A percentile compares a stretch with the other conserved stretches of the same genome.
phyloP scores from a whole-genome alignment of 2,888 invertebrate species.

The Diplazon laetatorius region DNA sequence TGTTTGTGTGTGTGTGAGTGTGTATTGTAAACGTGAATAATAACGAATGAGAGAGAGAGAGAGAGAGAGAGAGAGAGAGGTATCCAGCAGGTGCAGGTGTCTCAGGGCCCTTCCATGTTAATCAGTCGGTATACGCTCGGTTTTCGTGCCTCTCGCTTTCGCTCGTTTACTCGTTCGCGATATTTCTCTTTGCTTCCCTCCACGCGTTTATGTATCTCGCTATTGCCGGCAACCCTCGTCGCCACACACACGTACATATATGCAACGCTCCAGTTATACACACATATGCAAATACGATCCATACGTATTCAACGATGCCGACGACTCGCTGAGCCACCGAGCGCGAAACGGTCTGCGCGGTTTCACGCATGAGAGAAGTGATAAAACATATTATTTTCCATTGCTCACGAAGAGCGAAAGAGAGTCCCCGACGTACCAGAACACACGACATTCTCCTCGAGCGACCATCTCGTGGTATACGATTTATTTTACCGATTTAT shows the following conservation, averaged over 20 bases:
- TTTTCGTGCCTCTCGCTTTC: constrained; percentile 67
- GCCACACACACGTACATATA: constrained; percentile 53
- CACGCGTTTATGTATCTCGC: constrained; percentile 5
- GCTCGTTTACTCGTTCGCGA: constrained; percentile 66
- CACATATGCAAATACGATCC: constrained; percentile 70
- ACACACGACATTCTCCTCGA: constrained; percentile 44
- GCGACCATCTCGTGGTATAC: constrained; percentile 49
- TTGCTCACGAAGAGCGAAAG: constrained; percentile 61
- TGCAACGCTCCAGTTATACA: constrained; percentile 48
- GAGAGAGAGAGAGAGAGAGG: too few species aligned
- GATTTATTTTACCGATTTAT: constrained; percentile 57
- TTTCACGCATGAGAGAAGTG: constrained; percentile 74
- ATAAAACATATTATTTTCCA: constrained; percentile 72
- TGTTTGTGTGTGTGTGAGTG: too few species aligned
- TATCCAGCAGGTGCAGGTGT: constrained; percentile 77
- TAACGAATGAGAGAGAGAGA: too few species aligned
- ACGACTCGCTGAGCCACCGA: constrained; percentile 61
- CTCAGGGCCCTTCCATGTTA: constrained; percentile 78
- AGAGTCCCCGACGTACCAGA: constrained; percentile 28
- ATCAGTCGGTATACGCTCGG: constrained; percentile 70
- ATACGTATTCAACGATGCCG: constrained; percentile 69
- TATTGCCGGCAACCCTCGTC: constrained; percentile 52
- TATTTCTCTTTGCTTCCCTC: constrained; percentile 11
- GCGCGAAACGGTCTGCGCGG: constrained; percentile 62
- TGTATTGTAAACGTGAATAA: constrained; percentile 61